phyloP scores from a whole-genome alignment of 2,797 vertebrate genomes.

The Cichlasoma orientale region DNA sequence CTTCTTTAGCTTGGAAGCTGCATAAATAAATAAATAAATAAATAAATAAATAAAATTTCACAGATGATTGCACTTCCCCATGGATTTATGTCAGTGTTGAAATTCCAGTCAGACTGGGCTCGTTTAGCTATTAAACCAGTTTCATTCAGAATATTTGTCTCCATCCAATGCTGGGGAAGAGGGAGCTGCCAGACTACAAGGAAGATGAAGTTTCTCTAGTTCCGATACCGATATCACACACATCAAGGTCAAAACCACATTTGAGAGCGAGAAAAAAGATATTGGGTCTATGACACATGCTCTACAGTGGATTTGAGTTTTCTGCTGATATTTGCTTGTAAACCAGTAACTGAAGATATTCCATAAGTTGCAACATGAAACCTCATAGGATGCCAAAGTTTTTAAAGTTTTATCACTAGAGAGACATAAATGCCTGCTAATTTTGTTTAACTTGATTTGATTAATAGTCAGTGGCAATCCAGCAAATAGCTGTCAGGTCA shows the following conservation, averaged over 20 bases:
- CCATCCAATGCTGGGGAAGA: neutral
- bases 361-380: neutral
- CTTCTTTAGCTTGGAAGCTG: neutral
- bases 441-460: neutral
- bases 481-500: neutral
- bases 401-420: neutral
- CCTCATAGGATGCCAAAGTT: neutral
- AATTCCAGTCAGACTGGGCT: neutral
- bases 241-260: neutral
- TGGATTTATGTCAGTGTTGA: neutral
- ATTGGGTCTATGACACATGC: neutral
- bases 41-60: too few species aligned
- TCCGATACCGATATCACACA: neutral
- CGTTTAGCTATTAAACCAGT: neutral
- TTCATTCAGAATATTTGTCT: neutral
- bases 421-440: neutral
- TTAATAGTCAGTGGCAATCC: neutral
- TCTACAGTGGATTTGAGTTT: neutral
- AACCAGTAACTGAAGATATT: neutral
- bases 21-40: neutral
- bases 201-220: neutral
- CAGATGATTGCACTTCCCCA: neutral
- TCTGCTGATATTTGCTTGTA: fast-evolving
- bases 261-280: neutral
- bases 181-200: neutral